Evolutionary conservation across 2,888 invertebrate species (phyloP).

Genomic region (Phorcus lineatus): DNA sequence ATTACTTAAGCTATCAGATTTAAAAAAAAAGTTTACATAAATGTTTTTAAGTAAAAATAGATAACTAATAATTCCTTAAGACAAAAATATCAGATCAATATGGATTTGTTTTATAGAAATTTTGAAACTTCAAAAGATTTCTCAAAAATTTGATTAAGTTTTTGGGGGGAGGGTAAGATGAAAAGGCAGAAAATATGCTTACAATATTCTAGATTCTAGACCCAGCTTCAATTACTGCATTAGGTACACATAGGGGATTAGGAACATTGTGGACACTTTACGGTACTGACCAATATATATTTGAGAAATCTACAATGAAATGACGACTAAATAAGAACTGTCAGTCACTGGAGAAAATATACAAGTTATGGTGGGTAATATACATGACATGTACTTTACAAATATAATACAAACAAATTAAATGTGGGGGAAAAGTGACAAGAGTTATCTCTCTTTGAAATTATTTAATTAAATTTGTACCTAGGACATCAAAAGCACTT

Average conservation of each 20-base stretch:
- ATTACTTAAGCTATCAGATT: too few species aligned
- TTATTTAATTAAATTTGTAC: too few species aligned
- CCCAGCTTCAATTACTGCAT: background rate
- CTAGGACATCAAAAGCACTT: too few species aligned
- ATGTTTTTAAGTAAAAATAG: too few species aligned
- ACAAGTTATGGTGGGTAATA: slow-evolving; percentile 2
- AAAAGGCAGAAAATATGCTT: background rate
- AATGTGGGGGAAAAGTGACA: background rate
- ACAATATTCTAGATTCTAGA: background rate
- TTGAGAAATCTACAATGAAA: slow-evolving; percentile 1
- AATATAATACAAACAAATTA: slow-evolving; percentile 1
- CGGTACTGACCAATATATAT: background rate
- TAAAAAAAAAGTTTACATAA: too few species aligned
- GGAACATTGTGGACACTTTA: background rate
- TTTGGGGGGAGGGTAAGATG: background rate
- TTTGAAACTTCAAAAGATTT: too few species aligned
- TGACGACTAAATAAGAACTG: background rate
- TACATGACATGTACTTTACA: slow-evolving; percentile 13
- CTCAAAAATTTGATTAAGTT: too few species aligned
- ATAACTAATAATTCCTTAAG: too few species aligned
- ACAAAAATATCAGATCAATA: too few species aligned
- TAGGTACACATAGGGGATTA: background rate
- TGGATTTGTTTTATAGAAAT: too few species aligned
- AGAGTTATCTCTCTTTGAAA: background rate
- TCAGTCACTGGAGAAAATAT: background rate